Percentiles rank a stretch among this genome's conserved stretches.
Conservation (phyloP, 2,113 vertebrate genomes). For the Ellobius talpinus region DNA sequence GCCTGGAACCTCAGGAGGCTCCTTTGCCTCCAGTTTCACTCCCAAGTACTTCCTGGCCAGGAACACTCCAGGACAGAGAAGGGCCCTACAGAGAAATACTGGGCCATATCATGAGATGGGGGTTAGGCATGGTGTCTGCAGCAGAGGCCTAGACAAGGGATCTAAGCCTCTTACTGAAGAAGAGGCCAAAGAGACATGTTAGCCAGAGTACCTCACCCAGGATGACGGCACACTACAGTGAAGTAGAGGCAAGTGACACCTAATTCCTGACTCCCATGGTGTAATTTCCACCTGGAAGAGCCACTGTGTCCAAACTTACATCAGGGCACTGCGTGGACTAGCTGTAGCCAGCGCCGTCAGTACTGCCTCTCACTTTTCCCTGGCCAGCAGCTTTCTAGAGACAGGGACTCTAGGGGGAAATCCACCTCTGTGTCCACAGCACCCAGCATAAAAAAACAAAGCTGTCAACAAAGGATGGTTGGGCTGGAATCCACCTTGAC, state of each 20-base stretch:
- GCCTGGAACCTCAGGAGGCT: neutral
- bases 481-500: neutral
- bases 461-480: neutral
- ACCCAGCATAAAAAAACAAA: neutral
- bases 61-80: neutral
- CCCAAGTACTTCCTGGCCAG: neutral
- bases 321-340: conserved; percentile 33
- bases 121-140: neutral
- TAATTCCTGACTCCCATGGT: neutral
- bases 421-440: neutral
- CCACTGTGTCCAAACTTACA: neutral
- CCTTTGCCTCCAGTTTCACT: neutral
- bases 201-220: neutral
- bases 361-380: neutral
- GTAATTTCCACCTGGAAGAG: neutral
- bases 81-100: neutral
- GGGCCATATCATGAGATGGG: too few relatives aligned
- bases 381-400: neutral
- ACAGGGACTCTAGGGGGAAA: neutral
- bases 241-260: neutral
- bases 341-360: neutral
- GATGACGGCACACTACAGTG: neutral
- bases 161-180: neutral
- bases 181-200: neutral
- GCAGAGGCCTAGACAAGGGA: neutral